phyloP scores from a whole-genome alignment of 2,113 vertebrate species.

The Arothron firmamentum region DNA sequence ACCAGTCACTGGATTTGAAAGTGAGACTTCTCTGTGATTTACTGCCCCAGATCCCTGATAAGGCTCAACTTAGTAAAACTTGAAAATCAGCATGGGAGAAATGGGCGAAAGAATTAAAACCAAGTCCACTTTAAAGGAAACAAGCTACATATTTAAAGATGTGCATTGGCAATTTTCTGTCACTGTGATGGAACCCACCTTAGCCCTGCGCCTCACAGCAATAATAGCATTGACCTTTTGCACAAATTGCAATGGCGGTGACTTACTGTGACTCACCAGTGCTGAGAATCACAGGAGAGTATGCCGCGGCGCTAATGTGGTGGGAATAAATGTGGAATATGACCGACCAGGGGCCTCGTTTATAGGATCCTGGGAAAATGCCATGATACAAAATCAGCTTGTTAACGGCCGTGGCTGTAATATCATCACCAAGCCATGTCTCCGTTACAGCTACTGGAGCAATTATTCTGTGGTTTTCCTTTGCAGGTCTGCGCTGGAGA shows the following conservation, averaged over 20 bases:
- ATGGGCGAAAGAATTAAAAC: too few species aligned
- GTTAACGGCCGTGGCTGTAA: conserved; percentile 46
- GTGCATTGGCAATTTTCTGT: conserved; percentile 42
- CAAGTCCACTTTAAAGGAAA: conserved; percentile 17
- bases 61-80: too few species aligned
- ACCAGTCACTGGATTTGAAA: neutral
- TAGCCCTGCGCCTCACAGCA: conserved; percentile 33
- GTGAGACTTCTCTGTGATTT: too few species aligned
- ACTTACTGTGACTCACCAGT: conserved; percentile 50
- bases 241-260: conserved; percentile 61
- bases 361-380: conserved; percentile 50
- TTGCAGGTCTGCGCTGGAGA: too few species aligned
- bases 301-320: conserved; percentile 57
- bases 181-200: conserved; percentile 35
- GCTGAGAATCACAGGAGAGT: conserved; percentile 48
- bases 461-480: conserved; percentile 36
- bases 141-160: conserved; percentile 28
- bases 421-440: conserved; percentile 28
- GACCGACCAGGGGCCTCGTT: conserved; percentile 48
- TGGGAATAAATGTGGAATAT: conserved; percentile 42
- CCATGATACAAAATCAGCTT: conserved; percentile 55
- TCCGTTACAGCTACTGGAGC: conserved; percentile 11
- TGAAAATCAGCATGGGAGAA: too few species aligned
- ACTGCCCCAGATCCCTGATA: too few species aligned
- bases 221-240: conserved; percentile 56